Percentiles rank a stretch among this genome's conserved stretches.
These are phyloP conservation scores for Sinocyclocheilus grahami DNA, from an alignment of 2,113 vertebrate species.

Conservation along the genomic window DNA sequence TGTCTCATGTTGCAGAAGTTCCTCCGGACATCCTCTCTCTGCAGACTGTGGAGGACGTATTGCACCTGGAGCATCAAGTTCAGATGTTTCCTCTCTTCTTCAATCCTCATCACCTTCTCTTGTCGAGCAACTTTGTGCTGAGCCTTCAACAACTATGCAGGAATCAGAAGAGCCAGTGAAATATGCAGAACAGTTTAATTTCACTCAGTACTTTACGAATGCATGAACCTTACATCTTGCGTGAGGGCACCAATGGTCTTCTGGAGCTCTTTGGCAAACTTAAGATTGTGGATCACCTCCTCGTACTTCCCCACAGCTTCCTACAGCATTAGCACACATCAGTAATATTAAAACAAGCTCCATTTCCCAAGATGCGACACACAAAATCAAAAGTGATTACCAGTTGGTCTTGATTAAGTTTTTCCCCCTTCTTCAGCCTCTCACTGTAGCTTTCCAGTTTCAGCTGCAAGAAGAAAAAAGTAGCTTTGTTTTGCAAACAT, in stretches of 20 bases:
- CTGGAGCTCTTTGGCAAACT: conserved; percentile 92
- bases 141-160: conserved; percentile 83
- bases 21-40: conserved; percentile 82
- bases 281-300: conserved; percentile 90
- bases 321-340: conserved; percentile 63
- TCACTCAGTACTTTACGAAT: background rate
- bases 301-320: conserved; percentile 90
- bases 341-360: background rate
- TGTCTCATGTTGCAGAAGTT: conserved; percentile 83
- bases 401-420: conserved; percentile 85
- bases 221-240: conserved; percentile 82
- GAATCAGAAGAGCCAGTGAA: background rate
- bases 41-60: conserved; percentile 85
- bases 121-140: conserved; percentile 84
- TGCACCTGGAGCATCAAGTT: conserved; percentile 85
- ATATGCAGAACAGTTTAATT: background rate
- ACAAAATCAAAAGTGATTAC: conserved; percentile 62
- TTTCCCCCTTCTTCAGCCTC: conserved; percentile 77
- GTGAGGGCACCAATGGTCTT: conserved; percentile 87
- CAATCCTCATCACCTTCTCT: conserved; percentile 80
- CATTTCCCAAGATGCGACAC: background rate
- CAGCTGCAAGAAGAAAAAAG: conserved; percentile 60
- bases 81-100: conserved; percentile 84
- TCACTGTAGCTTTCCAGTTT: conserved; percentile 85
- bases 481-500: background rate